Base-by-base conservation (phyloP, 2,888 invertebrate species). In the Notocelia uddmanniana region DNA sequence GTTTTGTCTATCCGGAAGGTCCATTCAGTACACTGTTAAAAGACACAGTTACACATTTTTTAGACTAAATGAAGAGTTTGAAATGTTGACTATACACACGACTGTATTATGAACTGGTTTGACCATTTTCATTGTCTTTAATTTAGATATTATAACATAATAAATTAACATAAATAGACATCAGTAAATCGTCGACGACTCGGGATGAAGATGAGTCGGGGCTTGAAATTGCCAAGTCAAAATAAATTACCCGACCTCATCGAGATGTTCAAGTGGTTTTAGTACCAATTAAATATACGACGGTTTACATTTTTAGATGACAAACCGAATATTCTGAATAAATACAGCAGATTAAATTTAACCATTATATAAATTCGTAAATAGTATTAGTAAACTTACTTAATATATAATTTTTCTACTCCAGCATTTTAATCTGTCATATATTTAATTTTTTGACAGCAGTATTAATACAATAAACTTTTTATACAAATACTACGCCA, bases 231-330 rank as follows among this genome's bases (percentile, higher is more conserved):
- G 55, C 41, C 34, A 37, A 62, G 60, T 55, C 62, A 55, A 69
- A 69, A 69, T 63, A 68, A 60, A 68, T 68, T 68, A 54, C 68
- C 48, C 37, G 52, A 68, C n/a, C 18, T 59, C 58, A 37, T 50
- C 52, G 50, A 57, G 59, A 31, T 54, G 60, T 54, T 60, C 41
- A 60, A 54, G 52, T 11, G 37, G 60, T 52, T 68, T 60, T 41
- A 60, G 58, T 68, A 52, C 54, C 68, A 68, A 68, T 68, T 60
- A 58, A 21, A 34, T 68, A 45, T 60, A 52, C 3, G 23, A 57
- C 15, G 45, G 48, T 18, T 59, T 34, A 59, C 34, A n/a, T 50
- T 45, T 57, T 37, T 34, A 50, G 37, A 62, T 18, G 18, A 10
- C 21, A 19, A 21, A n/a, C 2, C 18, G 13, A 34, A 52, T 37